A percentile compares a stretch with the other conserved stretches of the same genome.
Evolutionary conservation across 2,113 vertebrate genomes (phyloP).

Genomic region (Paratilapia polleni): DNA sequence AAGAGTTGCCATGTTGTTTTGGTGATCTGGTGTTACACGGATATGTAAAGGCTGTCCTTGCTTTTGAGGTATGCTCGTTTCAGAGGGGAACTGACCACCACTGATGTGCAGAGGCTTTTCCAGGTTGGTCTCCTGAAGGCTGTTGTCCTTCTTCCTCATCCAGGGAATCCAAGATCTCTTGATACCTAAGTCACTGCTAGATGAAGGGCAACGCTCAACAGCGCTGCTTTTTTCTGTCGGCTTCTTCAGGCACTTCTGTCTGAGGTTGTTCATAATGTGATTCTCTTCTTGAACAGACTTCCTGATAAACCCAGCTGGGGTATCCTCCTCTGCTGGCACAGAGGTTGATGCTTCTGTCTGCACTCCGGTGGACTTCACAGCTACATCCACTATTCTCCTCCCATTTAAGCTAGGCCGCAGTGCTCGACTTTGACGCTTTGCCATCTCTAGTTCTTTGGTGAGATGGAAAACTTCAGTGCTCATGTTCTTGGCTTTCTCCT

Average conservation of each 20-base stretch:
- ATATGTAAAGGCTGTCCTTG: constrained; percentile 94
- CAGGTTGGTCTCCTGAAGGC: constrained; percentile 66
- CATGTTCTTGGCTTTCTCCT: constrained; percentile 92
- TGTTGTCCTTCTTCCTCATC: constrained; percentile 91
- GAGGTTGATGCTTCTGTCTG: constrained; percentile 86
- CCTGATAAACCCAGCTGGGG: constrained; percentile 92
- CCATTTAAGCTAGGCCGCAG: constrained; percentile 91
- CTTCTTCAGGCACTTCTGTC: constrained; percentile 91
- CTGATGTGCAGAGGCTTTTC: constrained; percentile 83
- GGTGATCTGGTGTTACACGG: constrained; percentile 91
- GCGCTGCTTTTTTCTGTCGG: constrained; percentile 78
- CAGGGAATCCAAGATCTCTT: constrained; percentile 97
- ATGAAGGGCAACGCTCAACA: constrained; percentile 89
- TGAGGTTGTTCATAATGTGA: constrained; percentile 94
- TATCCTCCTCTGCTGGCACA: constrained; percentile 88
- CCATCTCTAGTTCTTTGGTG: constrained; percentile 92
- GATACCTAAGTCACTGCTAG: constrained; percentile 86
- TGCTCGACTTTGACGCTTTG: constrained; percentile 91
- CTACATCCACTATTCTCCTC: constrained; percentile 90
- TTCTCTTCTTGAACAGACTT: constrained; percentile 98
- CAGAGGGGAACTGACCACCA: constrained; percentile 73
- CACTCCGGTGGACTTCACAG: constrained; percentile 87
- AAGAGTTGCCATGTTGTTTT: constrained; percentile 90
- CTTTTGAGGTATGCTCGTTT: constrained; percentile 88
- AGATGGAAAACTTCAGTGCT: constrained; percentile 90